Percentiles rank a stretch among this genome's conserved stretches.
These are phyloP conservation scores for Columba guinea DNA, from an alignment of 2,797 vertebrate species.

Conservation along the genomic window DNA sequence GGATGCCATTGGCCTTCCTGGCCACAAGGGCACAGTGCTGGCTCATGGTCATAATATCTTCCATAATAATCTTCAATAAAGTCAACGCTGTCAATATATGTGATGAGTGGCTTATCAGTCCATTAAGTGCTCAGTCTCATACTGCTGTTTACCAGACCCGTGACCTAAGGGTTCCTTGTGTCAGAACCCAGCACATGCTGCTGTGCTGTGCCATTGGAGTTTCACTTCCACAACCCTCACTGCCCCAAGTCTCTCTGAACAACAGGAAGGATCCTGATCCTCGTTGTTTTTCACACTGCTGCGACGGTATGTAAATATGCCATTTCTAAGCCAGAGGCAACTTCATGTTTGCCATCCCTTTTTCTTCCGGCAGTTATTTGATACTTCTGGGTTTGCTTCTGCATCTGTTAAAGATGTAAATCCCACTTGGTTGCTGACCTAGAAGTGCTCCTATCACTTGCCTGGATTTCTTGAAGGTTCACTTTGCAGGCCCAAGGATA, in stretches of 20 bases:
- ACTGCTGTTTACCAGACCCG: neutral
- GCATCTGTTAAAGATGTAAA: neutral
- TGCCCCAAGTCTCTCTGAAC: neutral
- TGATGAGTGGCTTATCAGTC: neutral
- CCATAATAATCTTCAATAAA: too few relatives aligned
- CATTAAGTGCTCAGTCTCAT: neutral
- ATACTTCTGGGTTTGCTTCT: neutral
- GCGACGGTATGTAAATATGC: rapidly evolving
- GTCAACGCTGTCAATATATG: neutral
- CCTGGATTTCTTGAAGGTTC: neutral
- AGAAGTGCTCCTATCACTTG: neutral
- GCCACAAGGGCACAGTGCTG: too few relatives aligned
- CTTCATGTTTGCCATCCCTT: neutral
- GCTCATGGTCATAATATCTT: too few relatives aligned
- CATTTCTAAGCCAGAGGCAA: neutral
- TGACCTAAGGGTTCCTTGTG: neutral
- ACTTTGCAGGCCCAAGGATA: neutral
- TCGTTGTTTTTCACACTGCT: neutral
- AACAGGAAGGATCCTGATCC: neutral
- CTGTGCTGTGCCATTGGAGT: rapidly evolving
- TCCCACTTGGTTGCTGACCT: neutral
- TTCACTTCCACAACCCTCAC: neutral
- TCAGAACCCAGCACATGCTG: rapidly evolving
- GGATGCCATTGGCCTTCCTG: too few relatives aligned
- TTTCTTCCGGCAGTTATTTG: neutral